Base-by-base conservation (phyloP, 2,888 invertebrate species). In the Campopleginae sp. region DNA sequence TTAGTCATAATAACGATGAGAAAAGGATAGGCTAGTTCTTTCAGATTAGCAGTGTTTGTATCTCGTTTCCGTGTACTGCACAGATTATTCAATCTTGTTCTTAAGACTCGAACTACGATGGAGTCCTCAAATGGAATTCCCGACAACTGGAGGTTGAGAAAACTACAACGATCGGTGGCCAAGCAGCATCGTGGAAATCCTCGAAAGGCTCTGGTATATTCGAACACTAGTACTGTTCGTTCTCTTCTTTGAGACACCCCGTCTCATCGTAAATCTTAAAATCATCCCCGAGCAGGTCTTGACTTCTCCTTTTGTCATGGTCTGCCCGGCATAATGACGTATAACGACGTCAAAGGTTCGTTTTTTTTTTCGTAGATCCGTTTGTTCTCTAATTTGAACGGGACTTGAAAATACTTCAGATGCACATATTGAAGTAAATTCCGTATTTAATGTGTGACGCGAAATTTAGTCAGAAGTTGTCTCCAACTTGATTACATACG, bases 281-380 rank as follows among this genome's bases (percentile, higher is more conserved):
- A 1, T 7, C 48, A 51, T 7, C 19, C n/a, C 7, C n/a, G n/a
- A 17, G 17, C 17, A n/a, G 48, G n/a, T 51, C 48, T 51, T n/a
- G 48, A 46, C 48, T 48, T 23, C 42, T 23, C 51, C 58, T 51
- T 51, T 31, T 51, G 72, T 78, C 33, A 17, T 44, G 27, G 46
- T 46, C 23, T 8, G 38, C 38, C 19, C 14, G 14, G 23, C 23
- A 27, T 12, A 19, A 23, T 44, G n/a, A 51, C 38, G 42, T 71
- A 63, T 46, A 71, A 71, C 48, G 71, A 33, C 75, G 48, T 70
- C 83, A 80, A 84, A 80, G 63, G 63, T 79, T 84, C 75, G 27
- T 66, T 84, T 80, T 84, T 80, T 33, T 65, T 63, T 63, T 17
- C 33, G 42, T 70, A 51, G 33, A 82, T n/a, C 19, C 72, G 66